Conservation (phyloP, 1,140 invertebrate genomes). For the Elymnias hypermnestra region DNA sequence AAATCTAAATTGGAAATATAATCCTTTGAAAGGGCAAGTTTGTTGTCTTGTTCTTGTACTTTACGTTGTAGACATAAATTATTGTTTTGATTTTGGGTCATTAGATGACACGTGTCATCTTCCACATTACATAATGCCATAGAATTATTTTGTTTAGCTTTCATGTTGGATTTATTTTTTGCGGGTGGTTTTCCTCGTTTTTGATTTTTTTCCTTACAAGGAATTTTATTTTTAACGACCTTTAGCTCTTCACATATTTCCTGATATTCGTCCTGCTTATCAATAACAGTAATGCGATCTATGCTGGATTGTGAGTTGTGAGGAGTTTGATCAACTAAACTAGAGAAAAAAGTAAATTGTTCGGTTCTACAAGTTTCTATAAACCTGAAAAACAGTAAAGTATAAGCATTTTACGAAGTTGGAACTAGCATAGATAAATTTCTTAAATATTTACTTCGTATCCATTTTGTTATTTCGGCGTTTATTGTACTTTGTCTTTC, state of each 20-base stretch:
- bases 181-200: background rate
- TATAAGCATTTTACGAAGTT: background rate
- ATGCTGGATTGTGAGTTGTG: conserved; percentile 43
- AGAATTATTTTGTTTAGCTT: background rate
- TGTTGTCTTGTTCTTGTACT: background rate
- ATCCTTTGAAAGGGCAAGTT: background rate
- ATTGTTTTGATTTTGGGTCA: background rate
- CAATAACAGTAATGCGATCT: conserved; percentile 58
- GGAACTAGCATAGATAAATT: background rate
- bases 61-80: background rate
- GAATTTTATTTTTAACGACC: background rate
- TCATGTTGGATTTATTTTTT: background rate
- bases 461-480: conserved; percentile 31
- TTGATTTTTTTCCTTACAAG: background rate
- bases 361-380: conserved; percentile 55
- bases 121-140: background rate
- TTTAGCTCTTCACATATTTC: background rate
- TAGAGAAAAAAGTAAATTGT: conserved; percentile 55
- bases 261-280: conserved; percentile 36
- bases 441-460: conserved; percentile 27
- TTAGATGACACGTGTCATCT: too few species aligned
- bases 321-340: conserved; percentile 36
- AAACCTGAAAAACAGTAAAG: conserved; percentile 35
- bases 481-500: conserved; percentile 24
- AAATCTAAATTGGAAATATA: background rate